Base-by-base conservation (phyloP, 1,140 invertebrate genomes). In the Manduca sexta region DNA sequence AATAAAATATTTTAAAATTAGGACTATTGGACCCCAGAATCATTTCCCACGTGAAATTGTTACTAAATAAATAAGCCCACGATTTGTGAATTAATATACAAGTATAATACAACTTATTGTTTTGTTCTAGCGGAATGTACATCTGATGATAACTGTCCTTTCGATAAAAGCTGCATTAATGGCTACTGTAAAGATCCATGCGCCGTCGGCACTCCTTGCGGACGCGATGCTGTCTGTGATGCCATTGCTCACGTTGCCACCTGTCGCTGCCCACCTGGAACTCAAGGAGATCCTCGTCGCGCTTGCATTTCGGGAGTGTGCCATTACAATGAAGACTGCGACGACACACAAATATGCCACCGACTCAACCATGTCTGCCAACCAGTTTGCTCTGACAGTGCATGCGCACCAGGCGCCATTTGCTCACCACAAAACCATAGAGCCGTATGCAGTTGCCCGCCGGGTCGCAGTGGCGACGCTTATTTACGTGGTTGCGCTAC, bases 281-380 rank as follows among this genome's bases (percentile, higher is more conserved):
- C 93, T 3, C 95, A 96, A 79, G 95, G 95, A 16, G 91, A 95
- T 75, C 92, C 95, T 2, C 88, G 90, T 39, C 78, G 93, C 0
- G 90, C 93, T n/a, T 96, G 95, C 69, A 91, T 96, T 30, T 90
- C 91, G 7, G 93, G 93, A 2, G 89, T 92, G 29, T 97, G 96
- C 65, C 93, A 94, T 60, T 95, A 94, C 64, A 95, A 97, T 69
- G 94, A 96, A 68, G 95, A 97, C 58, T 97, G 96, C 64, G 92
- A 93, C 4, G 91, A 94, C 70, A 90, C 94, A 49, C 94, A 97
- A 78, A 90, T 93, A 16, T 97, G 95, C 70, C 94, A 97, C 63
- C 87, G 93, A 42, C 80, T 95, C 2, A 97, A 95, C 69, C 88
- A 93, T 56, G 90, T 95, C 3, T 97, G 96, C 70, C 88, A 93